Conservation (phyloP, 2,888 invertebrate genomes). For the Troides helena region DNA sequence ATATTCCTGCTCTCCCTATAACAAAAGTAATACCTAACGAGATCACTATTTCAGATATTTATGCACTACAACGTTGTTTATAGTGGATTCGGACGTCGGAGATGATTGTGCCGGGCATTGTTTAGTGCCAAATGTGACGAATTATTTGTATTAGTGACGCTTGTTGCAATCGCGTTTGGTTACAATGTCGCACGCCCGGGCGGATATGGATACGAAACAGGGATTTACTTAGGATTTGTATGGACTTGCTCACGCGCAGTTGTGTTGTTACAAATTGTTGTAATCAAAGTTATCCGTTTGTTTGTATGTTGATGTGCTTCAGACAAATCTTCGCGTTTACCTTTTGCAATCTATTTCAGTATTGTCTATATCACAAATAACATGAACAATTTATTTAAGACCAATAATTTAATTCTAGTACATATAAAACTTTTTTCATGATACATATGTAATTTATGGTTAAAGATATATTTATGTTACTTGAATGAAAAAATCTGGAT, state of each 20-base stretch:
- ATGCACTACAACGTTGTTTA: slow-evolving; percentile 17
- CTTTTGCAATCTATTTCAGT: no score
- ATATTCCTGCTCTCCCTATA: no score
- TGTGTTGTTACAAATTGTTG: not conserved
- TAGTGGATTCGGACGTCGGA: slow-evolving; percentile 17
- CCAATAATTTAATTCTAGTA: no score
- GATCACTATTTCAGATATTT: slow-evolving; percentile 16
- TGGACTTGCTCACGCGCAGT: slow-evolving; percentile 9
- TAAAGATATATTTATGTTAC: no score
- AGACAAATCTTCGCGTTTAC: not conserved
- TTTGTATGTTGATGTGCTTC: slow-evolving; percentile 17
- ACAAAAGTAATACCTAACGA: not conserved
- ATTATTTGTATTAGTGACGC: slow-evolving; percentile 24
- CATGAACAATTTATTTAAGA: no score
- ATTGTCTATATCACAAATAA: no score
- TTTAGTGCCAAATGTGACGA: slow-evolving; percentile 27
- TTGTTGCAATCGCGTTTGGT: slow-evolving; percentile 16
- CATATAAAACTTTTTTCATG: no score
- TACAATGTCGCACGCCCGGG: slow-evolving; percentile 11
- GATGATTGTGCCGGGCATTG: slow-evolving; percentile 16
- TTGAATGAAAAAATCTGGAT: no score
- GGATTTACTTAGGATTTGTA: slow-evolving; percentile 24
- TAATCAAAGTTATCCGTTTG: not conserved
- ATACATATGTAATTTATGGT: no score
- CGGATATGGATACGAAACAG: slow-evolving; percentile 23